Evolutionary conservation across 2,113 vertebrate species (phyloP).

Genomic region (Sinocyclocheilus anophthalmus): DNA sequence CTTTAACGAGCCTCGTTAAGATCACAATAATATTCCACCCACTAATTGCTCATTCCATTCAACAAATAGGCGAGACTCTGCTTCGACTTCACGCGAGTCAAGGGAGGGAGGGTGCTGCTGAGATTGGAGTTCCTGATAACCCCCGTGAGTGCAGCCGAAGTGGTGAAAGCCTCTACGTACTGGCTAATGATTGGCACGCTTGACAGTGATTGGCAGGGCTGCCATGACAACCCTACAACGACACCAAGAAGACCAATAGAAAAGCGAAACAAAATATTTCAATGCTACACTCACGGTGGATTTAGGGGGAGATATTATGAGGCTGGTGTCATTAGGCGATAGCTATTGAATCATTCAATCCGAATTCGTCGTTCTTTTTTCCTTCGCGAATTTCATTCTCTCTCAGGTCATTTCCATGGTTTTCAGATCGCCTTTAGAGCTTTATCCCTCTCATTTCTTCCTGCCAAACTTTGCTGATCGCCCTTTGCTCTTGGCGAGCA

Average conservation of each 20-base stretch:
- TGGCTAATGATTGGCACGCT: conserved; percentile 99
- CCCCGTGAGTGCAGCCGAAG: conserved; percentile 82
- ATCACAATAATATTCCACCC: conserved; percentile 90
- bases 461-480: conserved; percentile 98
- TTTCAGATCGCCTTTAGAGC: conserved; percentile 99
- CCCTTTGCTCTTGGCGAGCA: conserved; percentile 92
- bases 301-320: conserved; percentile 99
- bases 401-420: conserved; percentile 99
- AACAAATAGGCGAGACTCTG: conserved; percentile 84
- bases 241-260: conserved; percentile 99
- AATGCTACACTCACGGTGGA: conserved; percentile 99
- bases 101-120: conserved; percentile 86
- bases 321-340: conserved; percentile 99
- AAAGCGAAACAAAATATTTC: conserved; percentile 99
- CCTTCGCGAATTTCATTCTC: conserved; percentile 84
- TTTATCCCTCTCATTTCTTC: conserved; percentile 99
- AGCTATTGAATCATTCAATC: conserved; percentile 98
- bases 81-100: conserved; percentile 85
- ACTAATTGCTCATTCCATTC: conserved; percentile 94
- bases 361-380: conserved; percentile 87
- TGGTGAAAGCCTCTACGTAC: conserved; percentile 98
- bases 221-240: conserved; percentile 98
- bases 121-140: conserved; percentile 89
- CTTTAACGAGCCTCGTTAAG: conserved; percentile 88
- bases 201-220: conserved; percentile 99